phyloP scores from a whole-genome alignment of 2,888 invertebrate genomes.

The Stenichneumon culpator region DNA sequence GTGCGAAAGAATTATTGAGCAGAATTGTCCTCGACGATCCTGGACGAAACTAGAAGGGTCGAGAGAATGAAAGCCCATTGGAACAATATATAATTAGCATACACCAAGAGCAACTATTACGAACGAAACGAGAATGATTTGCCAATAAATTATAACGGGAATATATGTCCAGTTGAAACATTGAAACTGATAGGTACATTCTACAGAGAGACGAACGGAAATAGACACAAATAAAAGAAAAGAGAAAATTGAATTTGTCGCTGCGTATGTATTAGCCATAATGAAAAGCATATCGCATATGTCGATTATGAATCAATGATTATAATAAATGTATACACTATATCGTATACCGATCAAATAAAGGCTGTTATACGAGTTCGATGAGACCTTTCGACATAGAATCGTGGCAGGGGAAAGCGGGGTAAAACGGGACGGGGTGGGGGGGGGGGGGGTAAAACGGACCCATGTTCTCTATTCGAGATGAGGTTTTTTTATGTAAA shows the following conservation, averaged over 20 bases:
- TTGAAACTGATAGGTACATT: slow-evolving; percentile 43
- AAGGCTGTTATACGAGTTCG: slow-evolving; percentile 82
- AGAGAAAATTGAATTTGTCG: slow-evolving; percentile 30
- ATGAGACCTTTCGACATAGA: slow-evolving; percentile 30
- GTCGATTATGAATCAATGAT: slow-evolving; percentile 58
- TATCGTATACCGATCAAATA: slow-evolving; percentile 76
- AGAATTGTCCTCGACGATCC: slow-evolving; percentile 3
- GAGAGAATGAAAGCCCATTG: slow-evolving; percentile 6
- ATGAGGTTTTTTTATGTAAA: not conserved
- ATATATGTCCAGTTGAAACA: slow-evolving; percentile 23
- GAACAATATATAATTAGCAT: not conserved
- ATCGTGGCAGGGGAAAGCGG: not conserved
- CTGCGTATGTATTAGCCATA: slow-evolving; percentile 55
- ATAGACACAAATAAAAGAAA: slow-evolving; percentile 27
- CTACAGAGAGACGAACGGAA: slow-evolving; percentile 3
- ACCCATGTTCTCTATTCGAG: too few relatives aligned
- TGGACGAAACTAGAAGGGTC: slow-evolving; percentile 11
- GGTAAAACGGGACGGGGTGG: too few relatives aligned
- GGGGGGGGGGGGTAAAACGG: too few relatives aligned
- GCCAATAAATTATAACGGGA: slow-evolving; percentile 22
- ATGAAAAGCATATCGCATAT: slow-evolving; percentile 49
- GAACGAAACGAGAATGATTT: slow-evolving; percentile 19
- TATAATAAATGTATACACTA: slow-evolving; percentile 63
- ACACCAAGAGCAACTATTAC: not conserved
- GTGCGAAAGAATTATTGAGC: not conserved